Conservation (phyloP, 2,888 invertebrate genomes). For the Cerceris rybyensis region DNA sequence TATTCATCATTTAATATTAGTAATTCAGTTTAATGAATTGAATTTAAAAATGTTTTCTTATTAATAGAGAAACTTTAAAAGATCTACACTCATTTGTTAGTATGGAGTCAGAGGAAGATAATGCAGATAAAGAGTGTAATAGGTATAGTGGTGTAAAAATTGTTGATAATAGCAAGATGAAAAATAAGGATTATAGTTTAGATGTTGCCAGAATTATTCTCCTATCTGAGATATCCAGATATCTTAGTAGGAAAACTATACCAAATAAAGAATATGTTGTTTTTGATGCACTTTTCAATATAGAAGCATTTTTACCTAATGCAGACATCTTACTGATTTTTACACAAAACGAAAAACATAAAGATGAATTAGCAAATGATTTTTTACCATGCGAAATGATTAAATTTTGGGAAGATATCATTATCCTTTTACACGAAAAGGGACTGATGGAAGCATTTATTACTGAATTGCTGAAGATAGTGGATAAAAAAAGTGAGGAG, state of each 20-base stretch:
- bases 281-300: conserved; percentile 70
- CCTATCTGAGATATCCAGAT: conserved; percentile 71
- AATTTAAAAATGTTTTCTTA: conserved; percentile 9
- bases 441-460: conserved; percentile 83
- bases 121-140: conserved; percentile 1
- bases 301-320: conserved; percentile 76
- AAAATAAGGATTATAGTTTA: conserved; percentile 61
- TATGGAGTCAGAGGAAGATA: conserved; percentile 19
- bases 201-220: conserved; percentile 64
- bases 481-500: conserved; percentile 76
- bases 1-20: conserved; percentile 24
- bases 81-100: conserved; percentile 59
- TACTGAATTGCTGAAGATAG: conserved; percentile 81
- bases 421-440: conserved; percentile 83
- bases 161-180: conserved; percentile 28
- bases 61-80: conserved; percentile 63
- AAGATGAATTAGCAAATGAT: conserved; percentile 32
- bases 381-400: conserved; percentile 74
- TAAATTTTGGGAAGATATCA: conserved; percentile 83
- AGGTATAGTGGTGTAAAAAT: conserved; percentile 16
- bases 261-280: conserved; percentile 67
- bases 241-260: conserved; percentile 64
- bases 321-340: conserved; percentile 72
- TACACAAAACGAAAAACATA: conserved; percentile 33
- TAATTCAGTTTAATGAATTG: conserved; percentile 4